Evolutionary conservation across 1,140 invertebrate genomes (phyloP), one percentile per base, ranked within the genome.

Genomic region (Zophobas morio): DNA sequence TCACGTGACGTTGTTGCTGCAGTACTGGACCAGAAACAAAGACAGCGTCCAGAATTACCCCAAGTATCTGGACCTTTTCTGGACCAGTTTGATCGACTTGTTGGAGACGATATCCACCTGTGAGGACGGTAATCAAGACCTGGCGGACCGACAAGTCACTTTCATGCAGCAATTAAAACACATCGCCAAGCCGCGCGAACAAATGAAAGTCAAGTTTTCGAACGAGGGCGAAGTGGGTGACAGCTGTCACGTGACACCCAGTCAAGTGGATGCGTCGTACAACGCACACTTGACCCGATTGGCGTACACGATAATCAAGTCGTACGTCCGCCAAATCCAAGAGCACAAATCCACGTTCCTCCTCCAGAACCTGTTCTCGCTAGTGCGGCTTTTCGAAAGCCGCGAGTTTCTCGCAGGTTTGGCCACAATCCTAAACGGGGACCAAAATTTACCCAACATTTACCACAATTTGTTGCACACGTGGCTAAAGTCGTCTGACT

Each of bases 1-100:
- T 46, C 88, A 91, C 75, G 84, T 88, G 0, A 84, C 88, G 0
- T 84, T 85, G 2, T 78, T 91, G 3, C 63, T 91, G 32, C 87
- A 88, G 6, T 90, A 90, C 66, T 92, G 90, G 89, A 89, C 88
- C 78, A 88, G 88, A 80, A 90, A 89, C 81, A 79, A 82, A 20
- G 49, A 82, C 8, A 20, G 20, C 20, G 80, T 82, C 6, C 35
- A 78, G 0, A 32, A 85, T 84, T 51, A 91, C 89, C 78, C 79
- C 1, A 78, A 87, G 74, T 84, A 91, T 42, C 79, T 91, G 2
- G 76, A 86, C 8, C 83, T 84, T 53, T 92, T 92, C 72, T 92
- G 91, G 89, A 76, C 71, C 8, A 85, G 88, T 74, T 79, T 92
- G 1, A 82, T 86, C 46, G 79, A 83, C 42, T 78, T 89, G 33